Evolutionary conservation across 2,888 invertebrate species (phyloP).

Genomic region (Taenaris catops): DNA sequence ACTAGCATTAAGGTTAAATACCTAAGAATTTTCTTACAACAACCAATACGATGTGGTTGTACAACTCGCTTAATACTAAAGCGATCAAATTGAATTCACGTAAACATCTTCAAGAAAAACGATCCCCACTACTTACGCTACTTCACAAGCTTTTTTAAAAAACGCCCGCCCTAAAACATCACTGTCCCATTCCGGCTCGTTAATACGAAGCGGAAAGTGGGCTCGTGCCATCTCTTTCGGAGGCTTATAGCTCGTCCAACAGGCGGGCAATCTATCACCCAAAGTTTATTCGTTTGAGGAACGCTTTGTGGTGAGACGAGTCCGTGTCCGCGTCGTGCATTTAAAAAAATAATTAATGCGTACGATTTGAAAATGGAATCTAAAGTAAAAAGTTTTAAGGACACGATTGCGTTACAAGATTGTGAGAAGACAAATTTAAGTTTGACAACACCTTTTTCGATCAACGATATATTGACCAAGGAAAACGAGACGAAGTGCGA

Average conservation of each 20-base stretch:
- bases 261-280: slow-evolving; percentile 71
- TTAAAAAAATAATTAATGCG: slow-evolving; percentile 43
- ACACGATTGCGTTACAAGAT: slow-evolving; percentile 50
- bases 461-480: slow-evolving; percentile 85
- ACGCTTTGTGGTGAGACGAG: slow-evolving; percentile 72
- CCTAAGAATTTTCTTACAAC: too few species aligned
- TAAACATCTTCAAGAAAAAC: slow-evolving; percentile 79
- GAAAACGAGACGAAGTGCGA: slow-evolving; percentile 68
- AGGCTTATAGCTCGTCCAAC: slow-evolving; percentile 63
- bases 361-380: slow-evolving; percentile 58
- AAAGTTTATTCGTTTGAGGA: slow-evolving; percentile 76
- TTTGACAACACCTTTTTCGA: slow-evolving; percentile 84
- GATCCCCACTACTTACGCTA: slow-evolving; percentile 77
- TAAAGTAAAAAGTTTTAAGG: slow-evolving; percentile 59
- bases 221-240: slow-evolving; percentile 50
- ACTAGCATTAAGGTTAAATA: too few species aligned
- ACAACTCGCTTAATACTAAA: slow-evolving; percentile 48
- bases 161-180: slow-evolving; percentile 52
- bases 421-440: slow-evolving; percentile 63
- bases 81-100: slow-evolving; percentile 75
- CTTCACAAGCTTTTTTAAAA: slow-evolving; percentile 71
- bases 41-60: slow-evolving; percentile 39
- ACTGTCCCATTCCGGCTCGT: slow-evolving; percentile 39
- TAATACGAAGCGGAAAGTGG: slow-evolving; percentile 8
- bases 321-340: slow-evolving; percentile 42